Percentiles rank a stretch among this genome's conserved stretches.
These are phyloP conservation scores for Aphyosemion australe DNA, from an alignment of 2,113 vertebrate genomes.

Conservation along the genomic window DNA sequence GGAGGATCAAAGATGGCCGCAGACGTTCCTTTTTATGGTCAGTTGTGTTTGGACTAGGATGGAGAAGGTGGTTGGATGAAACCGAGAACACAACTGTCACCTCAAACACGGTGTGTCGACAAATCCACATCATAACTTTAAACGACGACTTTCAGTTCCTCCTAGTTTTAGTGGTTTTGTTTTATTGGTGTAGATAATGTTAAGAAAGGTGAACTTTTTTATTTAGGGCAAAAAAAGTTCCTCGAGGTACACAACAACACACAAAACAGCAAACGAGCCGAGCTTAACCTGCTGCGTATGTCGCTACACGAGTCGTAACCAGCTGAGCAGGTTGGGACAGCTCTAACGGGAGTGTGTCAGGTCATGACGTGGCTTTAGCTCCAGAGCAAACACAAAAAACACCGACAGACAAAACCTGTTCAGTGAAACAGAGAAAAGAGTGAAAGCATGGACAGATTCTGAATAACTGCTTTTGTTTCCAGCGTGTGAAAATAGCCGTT, in stretches of 20 bases:
- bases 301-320: conserved; percentile 13
- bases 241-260: too few relatives aligned
- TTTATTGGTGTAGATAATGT: too few relatives aligned
- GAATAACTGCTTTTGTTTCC: too few relatives aligned
- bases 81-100: neutral
- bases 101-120: too few relatives aligned
- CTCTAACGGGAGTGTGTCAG: neutral
- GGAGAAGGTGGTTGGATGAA: neutral
- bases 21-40: neutral
- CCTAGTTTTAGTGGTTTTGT: too few relatives aligned
- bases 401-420: conserved; percentile 31
- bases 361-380: conserved; percentile 42
- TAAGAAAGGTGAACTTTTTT: too few relatives aligned
- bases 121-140: too few relatives aligned
- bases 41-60: neutral
- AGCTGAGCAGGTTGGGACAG: conserved; percentile 42
- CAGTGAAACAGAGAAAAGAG: conserved; percentile 5
- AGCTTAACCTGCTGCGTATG: neutral
- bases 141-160: too few relatives aligned
- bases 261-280: too few relatives aligned
- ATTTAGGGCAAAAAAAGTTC: too few relatives aligned
- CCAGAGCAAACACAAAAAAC: conserved; percentile 6
- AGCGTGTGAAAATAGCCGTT: too few relatives aligned
- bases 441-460: neutral
- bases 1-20: neutral